Evolutionary conservation across 2,113 vertebrate genomes (phyloP).

Genomic region (Sciurus niger): DNA sequence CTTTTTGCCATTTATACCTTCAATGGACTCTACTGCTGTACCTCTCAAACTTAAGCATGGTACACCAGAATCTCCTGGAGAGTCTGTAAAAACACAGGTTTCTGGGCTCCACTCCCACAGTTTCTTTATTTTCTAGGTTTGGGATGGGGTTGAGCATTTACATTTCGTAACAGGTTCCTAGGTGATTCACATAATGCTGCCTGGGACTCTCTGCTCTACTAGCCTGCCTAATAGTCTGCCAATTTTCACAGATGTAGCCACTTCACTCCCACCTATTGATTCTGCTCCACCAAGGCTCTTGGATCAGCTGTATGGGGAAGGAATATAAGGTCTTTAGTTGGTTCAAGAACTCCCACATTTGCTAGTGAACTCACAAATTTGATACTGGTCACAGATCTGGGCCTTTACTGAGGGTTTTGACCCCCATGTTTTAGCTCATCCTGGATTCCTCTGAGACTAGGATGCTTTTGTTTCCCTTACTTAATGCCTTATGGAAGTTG

Average conservation of each 20-base stretch:
- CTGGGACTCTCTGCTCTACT: background rate
- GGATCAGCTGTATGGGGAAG: background rate
- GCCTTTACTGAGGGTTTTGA: background rate
- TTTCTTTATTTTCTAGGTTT: background rate
- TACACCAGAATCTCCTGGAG: background rate
- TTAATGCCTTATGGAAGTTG: slow-evolving; percentile 5
- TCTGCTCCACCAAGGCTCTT: background rate
- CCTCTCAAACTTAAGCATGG: background rate
- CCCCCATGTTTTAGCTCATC: background rate
- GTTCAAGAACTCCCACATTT: background rate
- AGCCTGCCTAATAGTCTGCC: background rate
- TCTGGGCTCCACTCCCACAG: background rate
- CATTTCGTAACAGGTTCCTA: background rate
- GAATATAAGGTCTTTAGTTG: background rate
- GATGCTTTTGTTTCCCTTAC: background rate
- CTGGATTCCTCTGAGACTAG: background rate
- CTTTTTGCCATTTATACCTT: background rate
- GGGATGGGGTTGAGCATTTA: background rate
- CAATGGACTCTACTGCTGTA: background rate
- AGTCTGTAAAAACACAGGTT: background rate
- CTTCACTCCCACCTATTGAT: background rate
- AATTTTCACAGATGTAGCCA: background rate
- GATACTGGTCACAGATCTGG: too few relatives aligned
- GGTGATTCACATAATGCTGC: background rate
- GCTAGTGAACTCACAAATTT: too few relatives aligned